These are phyloP conservation scores for Clusia tigrina DNA, from an alignment of 2,888 invertebrate genomes.

Conservation along the genomic window DNA sequence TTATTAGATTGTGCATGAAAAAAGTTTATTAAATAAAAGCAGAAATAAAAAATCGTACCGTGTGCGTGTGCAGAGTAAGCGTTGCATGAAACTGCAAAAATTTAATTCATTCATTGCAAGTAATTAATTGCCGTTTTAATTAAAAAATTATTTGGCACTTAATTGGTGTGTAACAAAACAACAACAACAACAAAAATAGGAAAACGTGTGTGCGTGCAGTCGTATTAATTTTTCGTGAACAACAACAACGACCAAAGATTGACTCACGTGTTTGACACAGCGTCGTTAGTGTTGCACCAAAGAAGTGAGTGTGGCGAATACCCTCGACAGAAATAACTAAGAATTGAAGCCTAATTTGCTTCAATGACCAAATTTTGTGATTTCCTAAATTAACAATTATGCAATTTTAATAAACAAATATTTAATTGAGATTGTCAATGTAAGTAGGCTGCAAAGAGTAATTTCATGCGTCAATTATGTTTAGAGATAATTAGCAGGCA, in stretches of 20 bases:
- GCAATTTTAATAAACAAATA: too few species aligned
- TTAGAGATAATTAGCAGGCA: too few species aligned
- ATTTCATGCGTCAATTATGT: too few species aligned
- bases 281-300: slow-evolving; percentile 2
- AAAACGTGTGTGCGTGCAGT: not conserved
- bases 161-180: slow-evolving; percentile 33
- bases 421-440: too few species aligned
- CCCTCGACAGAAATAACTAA: too few species aligned
- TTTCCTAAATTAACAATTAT: too few species aligned
- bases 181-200: slow-evolving; percentile 20
- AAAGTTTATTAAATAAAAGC: not conserved
- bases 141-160: slow-evolving; percentile 28
- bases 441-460: too few species aligned
- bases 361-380: too few species aligned
- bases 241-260: not conserved
- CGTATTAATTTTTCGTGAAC: slow-evolving; percentile 1
- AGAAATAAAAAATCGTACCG: slow-evolving; percentile 1
- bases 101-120: not conserved
- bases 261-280: not conserved
- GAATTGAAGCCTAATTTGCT: too few species aligned
- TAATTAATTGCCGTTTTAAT: slow-evolving; percentile 29
- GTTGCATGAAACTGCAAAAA: slow-evolving; percentile 13
- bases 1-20: slow-evolving; percentile 16
- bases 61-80: not conserved
- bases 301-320: slow-evolving; percentile 3